These are phyloP conservation scores for Artemisiospiza belli DNA, from an alignment of 2,113 vertebrate genomes.

Conservation along the genomic window DNA sequence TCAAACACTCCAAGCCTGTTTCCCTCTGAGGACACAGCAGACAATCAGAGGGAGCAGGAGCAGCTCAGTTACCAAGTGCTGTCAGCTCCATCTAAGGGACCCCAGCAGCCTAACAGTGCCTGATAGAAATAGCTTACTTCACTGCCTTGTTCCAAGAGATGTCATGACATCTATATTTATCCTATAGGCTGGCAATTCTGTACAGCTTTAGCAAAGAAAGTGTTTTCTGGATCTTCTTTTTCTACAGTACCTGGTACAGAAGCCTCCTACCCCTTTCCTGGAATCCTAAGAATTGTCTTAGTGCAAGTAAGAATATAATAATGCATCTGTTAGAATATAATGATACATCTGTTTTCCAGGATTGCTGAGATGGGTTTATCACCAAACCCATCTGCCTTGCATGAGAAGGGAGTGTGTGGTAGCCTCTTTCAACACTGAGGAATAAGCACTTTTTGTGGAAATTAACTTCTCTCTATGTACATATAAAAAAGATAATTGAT, in stretches of 20 bases:
- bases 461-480: neutral
- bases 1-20: neutral
- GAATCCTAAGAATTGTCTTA: neutral
- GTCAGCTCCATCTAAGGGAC: neutral
- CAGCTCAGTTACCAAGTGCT: neutral
- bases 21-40: neutral
- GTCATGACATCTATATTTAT: neutral
- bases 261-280: neutral
- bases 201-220: neutral
- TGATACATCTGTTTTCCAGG: neutral
- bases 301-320: neutral
- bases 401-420: neutral
- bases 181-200: neutral
- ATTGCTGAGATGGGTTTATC: neutral
- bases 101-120: neutral
- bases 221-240: neutral
- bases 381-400: neutral
- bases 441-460: neutral
- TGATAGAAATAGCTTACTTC: neutral
- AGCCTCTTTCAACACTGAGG: neutral
- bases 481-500: neutral
- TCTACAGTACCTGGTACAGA: neutral
- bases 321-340: neutral
- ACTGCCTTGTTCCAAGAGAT: neutral
- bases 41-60: neutral